A percentile compares a stretch with the other conserved stretches of the same genome.
These are phyloP conservation scores for Steatornis caripensis DNA, from an alignment of 2,113 vertebrate species.

Conservation along the genomic window DNA sequence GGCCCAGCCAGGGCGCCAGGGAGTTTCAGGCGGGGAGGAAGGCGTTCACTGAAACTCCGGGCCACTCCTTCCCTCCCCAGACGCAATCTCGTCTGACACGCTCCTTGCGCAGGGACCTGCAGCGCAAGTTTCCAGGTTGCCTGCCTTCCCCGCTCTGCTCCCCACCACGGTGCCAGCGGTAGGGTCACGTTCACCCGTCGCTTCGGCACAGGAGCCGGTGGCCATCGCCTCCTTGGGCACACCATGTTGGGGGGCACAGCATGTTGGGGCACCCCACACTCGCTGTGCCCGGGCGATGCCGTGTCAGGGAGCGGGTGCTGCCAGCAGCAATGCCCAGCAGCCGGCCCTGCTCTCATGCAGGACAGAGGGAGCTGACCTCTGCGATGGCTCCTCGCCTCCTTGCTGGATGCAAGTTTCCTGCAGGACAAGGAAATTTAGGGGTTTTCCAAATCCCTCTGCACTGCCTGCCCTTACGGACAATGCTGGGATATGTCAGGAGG, in stretches of 20 bases:
- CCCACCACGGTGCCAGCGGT: rapidly evolving
- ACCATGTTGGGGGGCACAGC: background rate
- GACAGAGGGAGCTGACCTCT: background rate
- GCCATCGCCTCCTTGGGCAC: background rate
- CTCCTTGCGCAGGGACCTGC: slow-evolving; percentile 31
- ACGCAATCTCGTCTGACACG: slow-evolving; percentile 46
- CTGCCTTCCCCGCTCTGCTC: background rate
- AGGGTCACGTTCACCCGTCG: background rate
- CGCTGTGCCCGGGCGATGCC: background rate
- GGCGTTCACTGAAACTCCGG: slow-evolving; percentile 32
- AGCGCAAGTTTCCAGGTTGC: background rate
- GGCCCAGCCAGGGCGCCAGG: background rate
- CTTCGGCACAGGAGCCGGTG: background rate
- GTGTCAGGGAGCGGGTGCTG: background rate
- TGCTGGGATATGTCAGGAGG: background rate
- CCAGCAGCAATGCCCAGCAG: rapidly evolving
- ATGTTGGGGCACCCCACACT: background rate
- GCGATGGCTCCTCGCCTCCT: background rate
- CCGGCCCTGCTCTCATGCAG: background rate
- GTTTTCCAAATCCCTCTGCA: background rate
- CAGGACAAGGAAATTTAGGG: slow-evolving; percentile 19
- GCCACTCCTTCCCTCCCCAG: slow-evolving; percentile 44
- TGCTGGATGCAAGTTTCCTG: background rate
- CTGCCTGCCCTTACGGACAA: background rate
- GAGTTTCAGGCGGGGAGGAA: background rate